Evolutionary conservation across 1,140 invertebrate genomes (phyloP), one percentile per base, ranked within the genome.

Genomic region (Nixonia krombeini): DNA sequence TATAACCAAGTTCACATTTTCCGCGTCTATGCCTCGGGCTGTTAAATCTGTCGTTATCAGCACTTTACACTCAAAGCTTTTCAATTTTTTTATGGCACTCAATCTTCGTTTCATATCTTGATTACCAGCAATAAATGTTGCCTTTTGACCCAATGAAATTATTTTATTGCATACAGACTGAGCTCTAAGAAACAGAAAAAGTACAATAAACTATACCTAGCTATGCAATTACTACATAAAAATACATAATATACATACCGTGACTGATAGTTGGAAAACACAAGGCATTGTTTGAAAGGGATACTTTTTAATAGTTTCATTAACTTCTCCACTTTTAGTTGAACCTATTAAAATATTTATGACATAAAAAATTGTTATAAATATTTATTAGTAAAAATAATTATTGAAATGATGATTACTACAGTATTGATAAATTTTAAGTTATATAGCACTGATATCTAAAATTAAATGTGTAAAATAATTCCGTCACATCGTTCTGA

Each of bases 11-110:
- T 99, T 94, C 4, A 99, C 91, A 86, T 96, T 93, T 45, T 93
- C 89, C 6, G 92, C 92, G 88, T 99, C 97, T 68, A 99, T 94
- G 9, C 97, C 92, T 66, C 92, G 87, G 15, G 93, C 89, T 44
- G 91, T 90, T 74, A 99, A 85, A 88, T 98, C 96, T 1, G 96
- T 98, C n/a, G 95, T 91, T 31, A 99, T 86, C 21, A 99, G 86
- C 69, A 97, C 91, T 72, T 94, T 88, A 79, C 92, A 93, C 75
- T 92, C 88, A 69, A 91, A 94, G 46, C 88, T 85, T 73, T 93
- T 92, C 38, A 98, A 88, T 66, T 90, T 90, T 71, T 91, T 86
- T 25, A 97, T 89, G 1, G 90, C 91, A 72, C 90, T 85, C 6
- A 94, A 83, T 51, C 96, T 85, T 42, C 93, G 88, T n/a, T 80